Base-by-base conservation (phyloP, 2,113 vertebrate species). In the Colossoma macropomum region DNA sequence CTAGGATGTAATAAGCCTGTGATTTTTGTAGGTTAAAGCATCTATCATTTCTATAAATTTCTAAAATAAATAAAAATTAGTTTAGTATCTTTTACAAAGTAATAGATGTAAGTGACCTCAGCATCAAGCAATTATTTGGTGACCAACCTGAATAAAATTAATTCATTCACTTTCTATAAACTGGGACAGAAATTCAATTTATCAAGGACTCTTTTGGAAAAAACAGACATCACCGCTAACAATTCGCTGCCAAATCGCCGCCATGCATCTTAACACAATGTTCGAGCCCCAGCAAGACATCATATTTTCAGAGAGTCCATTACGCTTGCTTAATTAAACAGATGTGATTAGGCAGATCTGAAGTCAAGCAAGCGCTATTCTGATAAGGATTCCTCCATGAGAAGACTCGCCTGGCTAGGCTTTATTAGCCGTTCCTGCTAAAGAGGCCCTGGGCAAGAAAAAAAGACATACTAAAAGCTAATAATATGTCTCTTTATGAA, bases 321-420 rank as follows among this genome's bases (percentile, higher is more conserved):
- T 94, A 94, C 91, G 92, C 88, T 91, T 34, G 92, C 92, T 91
- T 92, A 94, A 94, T 94, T 94, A 93, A 92, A 92, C 93, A 91
- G 92, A 93, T 92, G 91, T 89, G 91, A 94, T 94, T 92, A 94
- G 90, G 90, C 91, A 83, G 90, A 92, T 94, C 90, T 90, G 89
- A 91, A 93, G 84, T 92, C 90, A 89, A 89, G 90, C 89, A 89
- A 91, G 89, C 81, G 87, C 89, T 88, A 90, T 87, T 84, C 79
- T 69, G 86, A 88, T 91, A 89, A 88, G 88, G 87, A 91, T 65
- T 79, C 82, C 82, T 74, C 79, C 79, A 54, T 78, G 81, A 92
- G 87, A 89, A 78, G 82, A 75, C 86, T 89, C 86, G 91, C 91
- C 69, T 84, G 90, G 87, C 84, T 91, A 0, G 70, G 86, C 87